A percentile compares a stretch with the other conserved stretches of the same genome.
These are phyloP conservation scores for Aleiodes leptofemur DNA, from an alignment of 2,888 invertebrate species.

Conservation along the genomic window DNA sequence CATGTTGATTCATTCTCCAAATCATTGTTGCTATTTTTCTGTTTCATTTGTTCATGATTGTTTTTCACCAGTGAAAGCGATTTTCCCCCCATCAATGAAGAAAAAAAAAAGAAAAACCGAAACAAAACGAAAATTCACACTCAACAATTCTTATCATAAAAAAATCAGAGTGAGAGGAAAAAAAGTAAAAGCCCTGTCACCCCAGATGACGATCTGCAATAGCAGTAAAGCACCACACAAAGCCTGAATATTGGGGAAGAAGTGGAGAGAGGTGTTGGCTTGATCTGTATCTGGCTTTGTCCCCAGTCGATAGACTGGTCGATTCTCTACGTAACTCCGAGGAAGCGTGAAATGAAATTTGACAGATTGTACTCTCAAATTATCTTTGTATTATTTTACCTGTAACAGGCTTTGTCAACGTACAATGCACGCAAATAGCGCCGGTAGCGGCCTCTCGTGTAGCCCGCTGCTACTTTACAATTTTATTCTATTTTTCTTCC, in stretches of 20 bases:
- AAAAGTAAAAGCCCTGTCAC: conserved; percentile 27
- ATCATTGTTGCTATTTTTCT: not conserved
- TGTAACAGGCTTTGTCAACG: conserved; percentile 33
- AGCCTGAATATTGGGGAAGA: conserved; percentile 20
- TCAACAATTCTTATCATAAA: conserved; percentile 20
- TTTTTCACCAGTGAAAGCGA: not conserved
- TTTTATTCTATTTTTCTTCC: conserved; percentile 3
- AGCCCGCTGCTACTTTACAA: conserved; percentile 64
- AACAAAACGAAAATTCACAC: conserved; percentile 8
- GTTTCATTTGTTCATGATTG: not conserved
- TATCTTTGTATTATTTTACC: conserved; percentile 41
- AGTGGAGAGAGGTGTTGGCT: conserved; percentile 53
- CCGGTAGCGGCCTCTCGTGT: conserved; percentile 58
- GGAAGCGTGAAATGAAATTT: conserved; percentile 74
- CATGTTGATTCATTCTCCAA: not conserved
- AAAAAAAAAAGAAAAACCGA: not conserved
- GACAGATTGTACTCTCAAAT: conserved; percentile 64
- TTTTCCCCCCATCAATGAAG: not conserved
- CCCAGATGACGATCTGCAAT: conserved; percentile 37
- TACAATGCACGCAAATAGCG: not conserved
- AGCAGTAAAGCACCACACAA: conserved; percentile 38
- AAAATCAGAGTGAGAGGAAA: conserved; percentile 28
- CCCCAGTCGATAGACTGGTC: conserved; percentile 50
- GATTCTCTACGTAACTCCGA: conserved; percentile 58
- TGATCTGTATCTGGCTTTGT: conserved; percentile 57